Evolutionary conservation across 1,140 invertebrate genomes (phyloP), one percentile per base, ranked within the genome.

Genomic region (Monochamus saltuarius): DNA sequence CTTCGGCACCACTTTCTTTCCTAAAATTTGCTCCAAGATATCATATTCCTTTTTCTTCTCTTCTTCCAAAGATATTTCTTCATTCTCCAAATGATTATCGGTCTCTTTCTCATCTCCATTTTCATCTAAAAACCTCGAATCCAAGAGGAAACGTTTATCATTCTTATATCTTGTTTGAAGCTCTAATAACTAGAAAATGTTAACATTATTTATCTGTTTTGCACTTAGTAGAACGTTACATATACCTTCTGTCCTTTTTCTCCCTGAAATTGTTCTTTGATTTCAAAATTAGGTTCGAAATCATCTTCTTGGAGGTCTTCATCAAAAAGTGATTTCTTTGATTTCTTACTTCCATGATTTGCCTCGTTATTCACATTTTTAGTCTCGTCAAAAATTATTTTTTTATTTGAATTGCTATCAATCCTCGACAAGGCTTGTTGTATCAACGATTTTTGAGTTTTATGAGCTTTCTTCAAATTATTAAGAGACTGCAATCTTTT

Each of bases 141-240:
- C 82, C 65, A 86, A 71, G 35, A 68, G 73, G 73, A 86, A 86
- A 68, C 84, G 74, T 72, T 81, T 79, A 69, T 86, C 85, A 71
- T 81, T 81, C 70, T 83, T 82, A 66, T 79, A 81, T 64, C 74
- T 79, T 46, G 79, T 78, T 78, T 83, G 81, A 61, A 82, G 77
- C 72, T 81, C 78, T 71, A 82, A 73, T 67, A 83, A 74, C 80
- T 82, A 56, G 56, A 67, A 68, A 50, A 40, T 50, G 10, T 29
- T 37, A 17, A 36, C n/a, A 3, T 10, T 10, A 6, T 62, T 61
- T 47, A 61, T 56, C 54, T 53, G 13, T 2, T 29, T 29, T 7
- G 13, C 11, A 14, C 4, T 22, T n/a, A 45, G 54, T 54, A 47
- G 6, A 34, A 56, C 66, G 73, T 75, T 37, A n/a, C n/a, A n/a